phyloP scores from a whole-genome alignment of 1,140 invertebrate species.

The Holotrichia oblita region DNA sequence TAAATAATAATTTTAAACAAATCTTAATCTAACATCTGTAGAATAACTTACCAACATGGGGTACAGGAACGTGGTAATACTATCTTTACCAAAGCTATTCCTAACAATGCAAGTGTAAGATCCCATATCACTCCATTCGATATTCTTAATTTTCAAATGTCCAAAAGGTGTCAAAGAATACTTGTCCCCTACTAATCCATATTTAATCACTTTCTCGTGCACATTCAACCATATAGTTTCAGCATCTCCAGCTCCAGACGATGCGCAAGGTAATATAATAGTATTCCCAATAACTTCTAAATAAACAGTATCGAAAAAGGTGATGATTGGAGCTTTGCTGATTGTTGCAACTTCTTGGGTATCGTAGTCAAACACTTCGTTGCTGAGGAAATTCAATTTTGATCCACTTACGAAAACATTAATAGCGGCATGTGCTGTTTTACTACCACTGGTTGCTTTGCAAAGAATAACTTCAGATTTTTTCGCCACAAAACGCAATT shows the following conservation, averaged over 20 bases:
- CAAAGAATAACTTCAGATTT: background rate
- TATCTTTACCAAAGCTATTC: constrained; percentile 4
- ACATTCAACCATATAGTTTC: background rate
- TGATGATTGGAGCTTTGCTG: background rate
- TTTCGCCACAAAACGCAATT: background rate
- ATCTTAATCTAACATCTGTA: background rate
- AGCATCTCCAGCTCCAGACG: background rate
- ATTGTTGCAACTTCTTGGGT: background rate
- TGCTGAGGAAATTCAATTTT: background rate
- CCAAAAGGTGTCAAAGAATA: background rate
- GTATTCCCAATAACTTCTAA: background rate
- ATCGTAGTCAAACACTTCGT: background rate
- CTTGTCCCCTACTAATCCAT: background rate
- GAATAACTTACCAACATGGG: background rate
- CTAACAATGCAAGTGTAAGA: background rate
- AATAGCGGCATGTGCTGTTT: background rate
- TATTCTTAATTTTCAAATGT: background rate
- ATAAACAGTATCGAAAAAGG: background rate
- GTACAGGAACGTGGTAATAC: background rate
- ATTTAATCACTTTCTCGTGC: background rate
- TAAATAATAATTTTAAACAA: background rate
- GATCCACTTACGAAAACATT: background rate
- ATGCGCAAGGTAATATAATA: background rate
- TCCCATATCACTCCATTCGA: constrained; percentile 8
- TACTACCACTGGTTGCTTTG: background rate